phyloP scores from a whole-genome alignment of 2,888 invertebrate species.

The Lithophane semibrunnea region DNA sequence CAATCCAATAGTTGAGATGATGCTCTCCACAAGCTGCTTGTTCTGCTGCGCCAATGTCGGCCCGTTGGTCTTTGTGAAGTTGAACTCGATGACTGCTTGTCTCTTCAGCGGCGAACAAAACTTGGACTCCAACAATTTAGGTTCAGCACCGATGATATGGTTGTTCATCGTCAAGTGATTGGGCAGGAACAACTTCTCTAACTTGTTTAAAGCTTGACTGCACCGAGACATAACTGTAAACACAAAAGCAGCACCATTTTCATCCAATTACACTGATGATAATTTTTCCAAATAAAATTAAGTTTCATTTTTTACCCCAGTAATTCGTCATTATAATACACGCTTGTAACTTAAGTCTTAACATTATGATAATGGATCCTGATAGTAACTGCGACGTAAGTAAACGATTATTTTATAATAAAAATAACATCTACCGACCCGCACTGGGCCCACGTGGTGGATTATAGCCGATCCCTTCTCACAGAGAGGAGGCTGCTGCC shows the following conservation, averaged over 20 bases:
- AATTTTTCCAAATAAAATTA: neutral
- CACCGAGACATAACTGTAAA: slow-evolving; percentile 87
- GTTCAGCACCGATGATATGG: slow-evolving; percentile 67
- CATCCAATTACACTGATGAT: slow-evolving; percentile 49
- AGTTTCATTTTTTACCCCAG: neutral
- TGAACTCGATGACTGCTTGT: slow-evolving; percentile 80
- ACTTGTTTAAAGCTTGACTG: slow-evolving; percentile 78
- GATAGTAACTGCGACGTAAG: neutral
- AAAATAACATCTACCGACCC: neutral
- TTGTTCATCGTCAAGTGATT: slow-evolving; percentile 81
- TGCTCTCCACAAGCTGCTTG: slow-evolving; percentile 83
- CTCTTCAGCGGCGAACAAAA: slow-evolving; percentile 87
- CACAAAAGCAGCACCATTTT: slow-evolving; percentile 73
- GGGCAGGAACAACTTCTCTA: slow-evolving; percentile 79
- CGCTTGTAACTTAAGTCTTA: slow-evolving; percentile 3
- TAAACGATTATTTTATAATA: neutral
- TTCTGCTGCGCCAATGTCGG: slow-evolving; percentile 77
- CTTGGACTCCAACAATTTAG: slow-evolving; percentile 65
- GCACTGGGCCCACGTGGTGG: neutral
- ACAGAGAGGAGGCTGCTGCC: neutral
- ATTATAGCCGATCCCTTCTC: neutral
- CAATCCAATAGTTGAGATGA: slow-evolving; percentile 80
- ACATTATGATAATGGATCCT: slow-evolving; percentile 6
- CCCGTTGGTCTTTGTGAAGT: slow-evolving; percentile 78
- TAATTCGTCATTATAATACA: slow-evolving; percentile 4